Percentiles rank a stretch among this genome's conserved stretches.
Conservation (phyloP, 2,888 invertebrate genomes). For the Agonopterix heracliana region DNA sequence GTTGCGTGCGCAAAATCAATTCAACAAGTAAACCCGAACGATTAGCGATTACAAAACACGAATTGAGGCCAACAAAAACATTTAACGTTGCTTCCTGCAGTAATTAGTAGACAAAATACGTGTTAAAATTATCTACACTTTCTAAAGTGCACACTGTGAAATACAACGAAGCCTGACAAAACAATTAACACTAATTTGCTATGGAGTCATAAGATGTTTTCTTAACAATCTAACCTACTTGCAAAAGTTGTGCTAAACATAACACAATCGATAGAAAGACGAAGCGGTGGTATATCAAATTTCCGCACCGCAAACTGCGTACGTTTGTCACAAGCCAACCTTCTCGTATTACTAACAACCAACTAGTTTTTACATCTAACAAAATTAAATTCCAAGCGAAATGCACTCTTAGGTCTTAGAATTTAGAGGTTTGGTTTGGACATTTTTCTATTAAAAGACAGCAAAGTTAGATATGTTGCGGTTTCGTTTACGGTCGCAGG, state of each 20-base stretch:
- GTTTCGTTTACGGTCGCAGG: constrained; percentile 32
- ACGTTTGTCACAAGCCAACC: constrained; percentile 33
- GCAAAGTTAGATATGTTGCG: constrained; percentile 22
- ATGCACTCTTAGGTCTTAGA: constrained; percentile 25
- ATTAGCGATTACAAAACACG: constrained; percentile 28
- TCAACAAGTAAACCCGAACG: constrained; percentile 14
- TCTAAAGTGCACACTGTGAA: not conserved
- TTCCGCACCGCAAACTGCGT: constrained; percentile 44
- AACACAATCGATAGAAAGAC: constrained; percentile 32
- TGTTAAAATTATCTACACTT: constrained; percentile 9
- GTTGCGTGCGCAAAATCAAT: constrained; percentile 13
- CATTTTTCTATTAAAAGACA: constrained; percentile 11
- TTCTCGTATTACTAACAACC: constrained; percentile 45
- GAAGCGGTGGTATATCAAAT: constrained; percentile 34
- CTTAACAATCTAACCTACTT: no score
- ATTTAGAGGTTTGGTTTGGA: constrained; percentile 18
- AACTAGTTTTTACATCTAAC: constrained; percentile 26
- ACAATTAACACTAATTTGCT: not conserved
- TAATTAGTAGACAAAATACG: constrained; percentile 10
- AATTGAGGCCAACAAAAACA: constrained; percentile 32
- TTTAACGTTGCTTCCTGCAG: constrained; percentile 22
- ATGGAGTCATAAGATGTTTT: no score
- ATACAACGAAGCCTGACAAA: not conserved
- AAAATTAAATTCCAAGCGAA: constrained; percentile 24
- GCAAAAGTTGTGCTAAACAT: no score